Evolutionary conservation across 1,140 invertebrate genomes (phyloP).

Genomic region (Aphelenchoides besseyi): DNA sequence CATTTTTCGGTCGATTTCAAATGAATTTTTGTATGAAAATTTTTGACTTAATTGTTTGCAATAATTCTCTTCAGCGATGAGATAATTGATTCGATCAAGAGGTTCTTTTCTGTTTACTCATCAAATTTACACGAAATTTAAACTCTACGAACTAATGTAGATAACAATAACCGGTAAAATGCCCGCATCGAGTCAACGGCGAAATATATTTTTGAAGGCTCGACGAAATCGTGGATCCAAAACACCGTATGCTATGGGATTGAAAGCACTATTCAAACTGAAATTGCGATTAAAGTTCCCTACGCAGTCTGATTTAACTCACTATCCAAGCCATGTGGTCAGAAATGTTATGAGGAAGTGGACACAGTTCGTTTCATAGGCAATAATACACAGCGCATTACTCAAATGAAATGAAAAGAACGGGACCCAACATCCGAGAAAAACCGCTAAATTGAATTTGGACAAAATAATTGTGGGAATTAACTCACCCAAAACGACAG

Average conservation of each 20-base stretch:
- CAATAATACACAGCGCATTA: slow-evolving; percentile 88
- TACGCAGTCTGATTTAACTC: no score
- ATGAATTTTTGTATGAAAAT: no score
- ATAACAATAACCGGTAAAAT: no score
- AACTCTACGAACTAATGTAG: no score
- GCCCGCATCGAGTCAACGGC: no score
- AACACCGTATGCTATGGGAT: slow-evolving; percentile 82
- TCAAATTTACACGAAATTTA: no score
- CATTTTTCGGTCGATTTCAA: no score
- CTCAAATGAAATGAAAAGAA: slow-evolving; percentile 86
- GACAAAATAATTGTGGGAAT: not conserved
- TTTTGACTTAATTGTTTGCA: no score
- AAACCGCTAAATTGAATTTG: slow-evolving; percentile 65
- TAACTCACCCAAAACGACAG: slow-evolving; percentile 89
- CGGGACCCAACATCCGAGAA: slow-evolving; percentile 67
- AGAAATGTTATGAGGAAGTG: slow-evolving; percentile 84
- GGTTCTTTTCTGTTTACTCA: no score
- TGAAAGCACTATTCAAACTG: slow-evolving; percentile 3
- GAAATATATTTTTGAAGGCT: slow-evolving; percentile 90
- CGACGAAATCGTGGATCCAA: slow-evolving; percentile 98
- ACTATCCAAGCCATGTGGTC: slow-evolving; percentile 93
- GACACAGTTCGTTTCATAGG: slow-evolving; percentile 74
- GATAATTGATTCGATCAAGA: not conserved
- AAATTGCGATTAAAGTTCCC: no score
- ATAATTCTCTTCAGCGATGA: not conserved